These are phyloP conservation scores for Laspeyria flexula DNA, from an alignment of 2,888 invertebrate species.

Conservation along the genomic window DNA sequence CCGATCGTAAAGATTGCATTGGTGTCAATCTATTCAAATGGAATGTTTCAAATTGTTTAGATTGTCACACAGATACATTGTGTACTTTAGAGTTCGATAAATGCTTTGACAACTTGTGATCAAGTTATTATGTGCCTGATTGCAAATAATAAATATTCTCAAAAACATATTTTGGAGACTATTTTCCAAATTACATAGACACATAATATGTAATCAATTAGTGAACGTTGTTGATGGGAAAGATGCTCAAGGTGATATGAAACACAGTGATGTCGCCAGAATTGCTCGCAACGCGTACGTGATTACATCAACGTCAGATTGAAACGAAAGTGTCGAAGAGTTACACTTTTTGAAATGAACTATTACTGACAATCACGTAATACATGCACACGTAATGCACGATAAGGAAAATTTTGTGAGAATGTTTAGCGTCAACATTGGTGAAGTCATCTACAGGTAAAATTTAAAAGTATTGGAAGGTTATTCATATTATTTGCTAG, in stretches of 20 bases:
- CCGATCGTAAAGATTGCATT: slow-evolving; percentile 53
- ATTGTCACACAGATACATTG: slow-evolving; percentile 10
- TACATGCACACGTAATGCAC: slow-evolving; percentile 1
- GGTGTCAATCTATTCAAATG: slow-evolving; percentile 46
- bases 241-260: slow-evolving; percentile 3
- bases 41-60: slow-evolving; percentile 21
- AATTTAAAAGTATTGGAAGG: not conserved
- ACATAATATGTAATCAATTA: not conserved
- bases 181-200: not conserved
- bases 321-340: slow-evolving; percentile 60
- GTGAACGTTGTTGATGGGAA: slow-evolving; percentile 8
- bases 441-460: not conserved
- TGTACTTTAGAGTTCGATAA: not conserved
- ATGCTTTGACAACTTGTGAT: not conserved
- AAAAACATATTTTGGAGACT: not conserved
- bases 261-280: slow-evolving; percentile 1
- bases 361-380: slow-evolving; percentile 7
- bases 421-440: slow-evolving; percentile 11
- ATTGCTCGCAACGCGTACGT: slow-evolving; percentile 44
- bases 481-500: not conserved
- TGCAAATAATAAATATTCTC: not conserved
- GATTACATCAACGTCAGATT: slow-evolving; percentile 51
- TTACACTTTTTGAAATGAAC: slow-evolving; percentile 2
- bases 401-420: slow-evolving; percentile 23
- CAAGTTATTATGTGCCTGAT: not conserved